Conservation (phyloP, 2,797 vertebrate genomes). For the Acanthurus leucopareius region DNA sequence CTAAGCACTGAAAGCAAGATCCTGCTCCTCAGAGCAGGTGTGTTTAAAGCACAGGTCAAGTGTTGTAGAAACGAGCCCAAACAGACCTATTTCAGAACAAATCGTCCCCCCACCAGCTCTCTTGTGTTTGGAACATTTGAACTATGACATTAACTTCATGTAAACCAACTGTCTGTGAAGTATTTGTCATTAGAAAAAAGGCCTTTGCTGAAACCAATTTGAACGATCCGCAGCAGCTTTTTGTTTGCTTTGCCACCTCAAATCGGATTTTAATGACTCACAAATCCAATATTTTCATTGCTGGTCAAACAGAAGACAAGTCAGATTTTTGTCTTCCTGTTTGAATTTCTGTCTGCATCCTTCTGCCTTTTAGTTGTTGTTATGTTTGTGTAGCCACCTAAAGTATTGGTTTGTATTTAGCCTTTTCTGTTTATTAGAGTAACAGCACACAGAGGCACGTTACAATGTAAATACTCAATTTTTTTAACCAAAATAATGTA, state of each 20-base stretch:
- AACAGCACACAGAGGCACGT: neutral
- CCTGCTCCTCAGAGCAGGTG: constrained; percentile 61
- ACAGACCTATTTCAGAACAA: constrained; percentile 58
- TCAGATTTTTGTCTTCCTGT: constrained; percentile 8
- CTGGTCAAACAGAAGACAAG: constrained; percentile 38
- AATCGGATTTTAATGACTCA: constrained; percentile 54
- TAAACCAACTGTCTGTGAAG: constrained; percentile 52
- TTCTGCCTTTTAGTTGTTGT: neutral
- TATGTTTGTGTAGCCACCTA: neutral
- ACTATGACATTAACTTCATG: constrained; percentile 56
- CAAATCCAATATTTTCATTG: constrained; percentile 42
- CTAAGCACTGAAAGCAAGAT: constrained; percentile 34
- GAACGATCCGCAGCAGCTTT: constrained; percentile 50
- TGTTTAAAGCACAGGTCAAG: constrained; percentile 65
- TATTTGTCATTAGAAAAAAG: constrained; percentile 32
- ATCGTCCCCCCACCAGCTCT: constrained; percentile 54
- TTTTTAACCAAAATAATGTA: neutral
- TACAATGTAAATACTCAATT: neutral
- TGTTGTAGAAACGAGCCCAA: constrained; percentile 62
- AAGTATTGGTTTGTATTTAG: neutral
- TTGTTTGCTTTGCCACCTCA: constrained; percentile 54
- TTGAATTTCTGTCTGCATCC: constrained; percentile 20
- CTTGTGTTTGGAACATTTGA: constrained; percentile 54
- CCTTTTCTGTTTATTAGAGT: neutral
- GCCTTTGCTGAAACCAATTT: constrained; percentile 21